Evolutionary conservation across 2,888 invertebrate genomes (phyloP), one percentile per base, ranked within the genome.

Genomic region (Eurytoma adleriae): DNA sequence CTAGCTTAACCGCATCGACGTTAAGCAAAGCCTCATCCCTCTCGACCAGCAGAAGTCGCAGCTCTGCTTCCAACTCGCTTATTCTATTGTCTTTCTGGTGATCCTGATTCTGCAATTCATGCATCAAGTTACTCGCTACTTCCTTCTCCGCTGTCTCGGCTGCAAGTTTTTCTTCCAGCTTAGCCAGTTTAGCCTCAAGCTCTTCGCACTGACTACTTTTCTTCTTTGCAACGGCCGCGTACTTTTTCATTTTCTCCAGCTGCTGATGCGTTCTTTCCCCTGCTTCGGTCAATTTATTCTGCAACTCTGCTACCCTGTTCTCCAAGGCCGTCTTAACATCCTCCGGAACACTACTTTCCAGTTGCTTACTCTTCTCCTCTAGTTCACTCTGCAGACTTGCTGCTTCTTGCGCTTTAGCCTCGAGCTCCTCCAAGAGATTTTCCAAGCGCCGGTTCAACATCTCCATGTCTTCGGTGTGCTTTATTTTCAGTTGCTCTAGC

Each of bases 191-290:
- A 64, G 90, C 88, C 90, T 96, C 95, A 54, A 95, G 89, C 83
- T 96, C 95, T 54, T 93, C 91, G 84, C 94, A 94, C 82, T 94
- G 92, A 0, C 92, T 88, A 0, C 93, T 92, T 87, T 95, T 96
- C 87, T 95, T 96, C 89, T 96, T 96, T 13, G 96, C 91, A 86
- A 93, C 95, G 0, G 94, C 93, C 0, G 95, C 96, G 85, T 95
- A 93, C 86, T 96, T 96, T 87, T 96, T 96, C 87, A 96, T 92
- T 89, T 96, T 96, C 78, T 96, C 96, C 74, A 95, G 89, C 82
- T 95, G 93, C 71, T 95, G 94, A 85, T 94, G 94, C 83, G 94
- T 93, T 87, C 94, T 95, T 10, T 87, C 91, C 85, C 95, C 94
- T 1, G 94, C 86, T 16, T 91, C 89, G 1, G 85, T 79, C 72